Evolutionary conservation across 2,797 vertebrate species (phyloP), one percentile per base, ranked within the genome.

Genomic region (Galaxias olidus): DNA sequence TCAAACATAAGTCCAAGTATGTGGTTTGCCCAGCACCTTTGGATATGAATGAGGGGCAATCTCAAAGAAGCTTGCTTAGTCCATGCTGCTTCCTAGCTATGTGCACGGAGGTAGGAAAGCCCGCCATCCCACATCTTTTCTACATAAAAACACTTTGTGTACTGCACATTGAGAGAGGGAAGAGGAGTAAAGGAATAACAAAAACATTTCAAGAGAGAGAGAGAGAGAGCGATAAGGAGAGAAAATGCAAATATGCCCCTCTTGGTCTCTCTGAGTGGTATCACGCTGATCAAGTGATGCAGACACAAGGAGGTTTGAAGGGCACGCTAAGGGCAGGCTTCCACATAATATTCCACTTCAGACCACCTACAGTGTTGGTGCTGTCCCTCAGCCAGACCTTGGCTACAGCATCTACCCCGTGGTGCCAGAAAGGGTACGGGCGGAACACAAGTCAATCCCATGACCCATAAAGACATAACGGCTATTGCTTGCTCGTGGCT

Each of bases 1-100:
- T 78, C 84, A 87, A 84, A 86, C 79, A 82, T 84, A 77, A 84
- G 76, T 64, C 57, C 20, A 41, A 60, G 45, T 46, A 52, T 44
- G 9, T 17, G 19, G 48, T 73, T 65, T 59, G 69, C 76, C 63
- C 63, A 48, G 63, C 66, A 72, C 14, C 30, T 76, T 54, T 74
- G 74, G 71, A 58, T 79, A 59, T 58, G 64, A 75, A 74, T 6
- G 75, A 66, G 61, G 71, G 70, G 82, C 46, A 52, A 30, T 30
- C 30, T 30, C 30, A 30, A 30, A 30, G 2, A 2, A 6, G 2
- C 6, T 30, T 30, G 3, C 30, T 30, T 3, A 30, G 30, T 30
- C 2, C 30, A 30, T 30, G 6, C 2, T 30, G 30, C 30, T 6
- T 30, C 2, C 30, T 30, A 30, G 30, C 2, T 30, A 30, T 30